Evolutionary conservation across 2,888 invertebrate genomes (phyloP).

Genomic region (Tiliacea citrago): DNA sequence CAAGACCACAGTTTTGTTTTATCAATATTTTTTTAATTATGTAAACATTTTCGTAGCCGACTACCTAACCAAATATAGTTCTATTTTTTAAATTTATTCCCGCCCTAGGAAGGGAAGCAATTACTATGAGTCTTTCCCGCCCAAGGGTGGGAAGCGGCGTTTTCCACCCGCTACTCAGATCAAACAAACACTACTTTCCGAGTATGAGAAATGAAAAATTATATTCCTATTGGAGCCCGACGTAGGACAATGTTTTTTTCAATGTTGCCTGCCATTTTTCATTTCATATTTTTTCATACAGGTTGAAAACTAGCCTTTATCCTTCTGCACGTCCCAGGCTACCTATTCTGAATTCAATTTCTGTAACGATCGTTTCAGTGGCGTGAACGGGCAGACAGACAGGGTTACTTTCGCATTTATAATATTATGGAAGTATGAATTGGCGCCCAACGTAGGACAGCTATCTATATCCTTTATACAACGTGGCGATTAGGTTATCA

Average conservation of each 20-base stretch:
- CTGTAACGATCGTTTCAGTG: background rate
- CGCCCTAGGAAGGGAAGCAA: too few relatives aligned
- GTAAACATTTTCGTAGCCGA: too few relatives aligned
- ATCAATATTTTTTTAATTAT: too few relatives aligned
- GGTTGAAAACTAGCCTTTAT: background rate
- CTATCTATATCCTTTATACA: background rate
- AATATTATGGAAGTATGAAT: background rate
- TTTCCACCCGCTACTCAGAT: too few relatives aligned
- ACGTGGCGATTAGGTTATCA: too few relatives aligned
- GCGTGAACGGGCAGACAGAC: background rate
- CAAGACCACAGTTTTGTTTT: too few relatives aligned
- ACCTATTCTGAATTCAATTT: background rate
- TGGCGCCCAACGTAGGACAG: background rate
- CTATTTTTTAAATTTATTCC: too few relatives aligned
- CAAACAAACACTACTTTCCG: too few relatives aligned
- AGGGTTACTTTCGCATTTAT: background rate
- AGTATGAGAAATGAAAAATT: too few relatives aligned
- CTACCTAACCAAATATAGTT: too few relatives aligned
- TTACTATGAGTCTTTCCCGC: too few relatives aligned
- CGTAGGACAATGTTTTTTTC: background rate
- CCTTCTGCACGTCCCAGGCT: background rate
- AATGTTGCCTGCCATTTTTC: background rate
- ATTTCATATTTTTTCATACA: background rate
- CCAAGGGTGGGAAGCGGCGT: too few relatives aligned
- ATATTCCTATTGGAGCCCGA: constrained; percentile 22